Percentiles rank a stretch among this genome's conserved stretches.
These are phyloP conservation scores for Mohoua ochrocephala DNA, from an alignment of 2,113 vertebrate genomes.

Conservation along the genomic window DNA sequence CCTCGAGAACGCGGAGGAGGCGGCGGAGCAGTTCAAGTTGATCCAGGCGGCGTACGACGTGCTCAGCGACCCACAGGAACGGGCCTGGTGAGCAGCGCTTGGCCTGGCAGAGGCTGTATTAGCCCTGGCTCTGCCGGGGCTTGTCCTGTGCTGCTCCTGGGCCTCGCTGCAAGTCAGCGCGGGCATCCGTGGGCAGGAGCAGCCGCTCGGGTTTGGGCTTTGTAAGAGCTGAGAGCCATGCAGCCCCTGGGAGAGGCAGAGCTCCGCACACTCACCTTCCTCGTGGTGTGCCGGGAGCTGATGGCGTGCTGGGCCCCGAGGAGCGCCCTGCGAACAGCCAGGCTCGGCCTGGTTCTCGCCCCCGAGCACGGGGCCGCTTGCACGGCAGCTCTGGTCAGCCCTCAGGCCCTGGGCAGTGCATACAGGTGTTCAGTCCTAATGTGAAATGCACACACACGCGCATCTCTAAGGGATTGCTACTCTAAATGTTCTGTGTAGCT, in stretches of 20 bases:
- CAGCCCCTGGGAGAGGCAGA: not conserved
- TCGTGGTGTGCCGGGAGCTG: not conserved
- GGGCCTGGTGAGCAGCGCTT: slow-evolving; percentile 82
- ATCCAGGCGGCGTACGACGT: slow-evolving; percentile 97
- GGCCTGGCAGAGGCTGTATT: not conserved
- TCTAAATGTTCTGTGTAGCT: not conserved
- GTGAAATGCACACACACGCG: rapidly evolving
- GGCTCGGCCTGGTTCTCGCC: not conserved
- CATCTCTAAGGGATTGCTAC: rapidly evolving
- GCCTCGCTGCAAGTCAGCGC: rapidly evolving
- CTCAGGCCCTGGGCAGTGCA: not conserved
- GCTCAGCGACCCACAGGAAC: slow-evolving; percentile 91
- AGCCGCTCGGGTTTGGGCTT: not conserved
- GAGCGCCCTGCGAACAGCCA: rapidly evolving
- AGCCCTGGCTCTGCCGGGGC: not conserved
- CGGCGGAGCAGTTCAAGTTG: slow-evolving; percentile 91
- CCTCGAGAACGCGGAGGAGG: slow-evolving; percentile 86
- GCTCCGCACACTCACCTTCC: rapidly evolving
- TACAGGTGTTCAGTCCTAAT: rapidly evolving
- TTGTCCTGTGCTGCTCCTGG: not conserved
- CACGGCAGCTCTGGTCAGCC: not conserved
- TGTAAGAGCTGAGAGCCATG: rapidly evolving
- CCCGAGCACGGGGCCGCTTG: not conserved
- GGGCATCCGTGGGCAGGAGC: not conserved
- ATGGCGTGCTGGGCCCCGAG: not conserved